Base-by-base conservation (phyloP, 2,888 invertebrate genomes). In the Oscheius sp. region DNA sequence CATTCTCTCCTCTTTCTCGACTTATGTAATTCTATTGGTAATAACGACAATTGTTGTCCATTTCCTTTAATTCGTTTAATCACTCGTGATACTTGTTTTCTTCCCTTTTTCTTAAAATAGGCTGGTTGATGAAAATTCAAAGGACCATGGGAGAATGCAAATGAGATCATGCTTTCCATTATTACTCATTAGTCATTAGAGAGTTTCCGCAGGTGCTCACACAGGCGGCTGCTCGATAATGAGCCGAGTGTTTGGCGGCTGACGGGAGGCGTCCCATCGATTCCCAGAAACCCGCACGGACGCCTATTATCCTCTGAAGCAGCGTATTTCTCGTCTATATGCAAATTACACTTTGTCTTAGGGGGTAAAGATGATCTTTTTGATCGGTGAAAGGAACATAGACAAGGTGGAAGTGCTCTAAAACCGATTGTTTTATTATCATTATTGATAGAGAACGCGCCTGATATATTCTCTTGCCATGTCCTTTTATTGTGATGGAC, bases 151-250 rank as follows among this genome's bases (percentile, higher is more conserved):
- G n/a, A n/a, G n/a, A n/a, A n/a, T n/a, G n/a, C n/a, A n/a, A n/a
- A n/a, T n/a, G n/a, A n/a, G n/a, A n/a, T n/a, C n/a, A n/a, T n/a
- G n/a, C 51, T 30, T 26, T 51, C 14, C 51, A 14, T 5, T 14
- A 6, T 51, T 59, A 14, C 59, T 44, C 59, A 44, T 59, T 44
- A 41, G 41, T 44, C 38, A 36, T 57, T 54, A 54, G 54, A 32
- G 54, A 54, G 54, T 54, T 57, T 24, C 57, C 59, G 44, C 59
- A 59, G 59, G 59, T 59, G 59, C 59, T 59, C 59, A 59, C 44
- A 59, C 44, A 59, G 24, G 41, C 59, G 59, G 59, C 59, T 59
- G 65, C 56, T 65, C 65, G 65, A 65, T 65, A 65, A 65, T 56
- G 65, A 65, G 65, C 54, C 26, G 65, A 47, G 65, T 65, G 45